Base-by-base conservation (phyloP, 2,797 vertebrate species). In the Apogon talboti region DNA sequence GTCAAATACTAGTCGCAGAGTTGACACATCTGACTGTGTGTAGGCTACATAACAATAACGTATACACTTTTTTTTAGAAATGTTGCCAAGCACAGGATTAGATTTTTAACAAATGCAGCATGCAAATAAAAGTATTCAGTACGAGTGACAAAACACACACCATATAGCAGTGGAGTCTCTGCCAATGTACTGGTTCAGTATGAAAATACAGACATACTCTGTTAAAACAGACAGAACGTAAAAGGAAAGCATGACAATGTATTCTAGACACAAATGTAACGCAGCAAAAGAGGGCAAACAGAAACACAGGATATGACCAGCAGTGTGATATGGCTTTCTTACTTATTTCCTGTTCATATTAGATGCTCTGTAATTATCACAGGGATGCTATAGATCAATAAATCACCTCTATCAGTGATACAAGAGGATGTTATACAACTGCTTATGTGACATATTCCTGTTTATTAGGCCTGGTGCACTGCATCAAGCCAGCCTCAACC, bases 61-160 rank as follows among this genome's bases (percentile, higher is more conserved):
- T 15, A 7, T 62, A 21, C 0, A 14, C 56, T 16, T 68, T 70
- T 74, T 42, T 70, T 74, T 42, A 68, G 65, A 76, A 18, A 28
- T 28, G 71, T 55, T 47, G 53, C 60, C 46, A 60, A 80, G 79
- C 60, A 87, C 24, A 66, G 53, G 74, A 61, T 52, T 68, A n/a
- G 21, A 45, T 55, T 42, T 52, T 43, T n/a, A 51, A 60, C 56
- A 58, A 62, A 79, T 54, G 67, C 54, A 79, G 68, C 74, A 58
- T 90, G 84, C 78, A 81, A 67, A 28, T 0, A 71, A 61, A 54
- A 52, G 14, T 30, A 37, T 66, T 38, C 50, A 4, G 47, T 65
- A 66, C 48, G 47, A 43, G 53, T 7, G 13, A 68, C 18, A 28
- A 58, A 84, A 83, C 58, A 56, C 51, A 74, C 19, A 63, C 9